Percentiles rank a stretch among this genome's conserved stretches.
phyloP scores from a whole-genome alignment of 2,797 vertebrate genomes.

The Spinibarbus caldwelli region DNA sequence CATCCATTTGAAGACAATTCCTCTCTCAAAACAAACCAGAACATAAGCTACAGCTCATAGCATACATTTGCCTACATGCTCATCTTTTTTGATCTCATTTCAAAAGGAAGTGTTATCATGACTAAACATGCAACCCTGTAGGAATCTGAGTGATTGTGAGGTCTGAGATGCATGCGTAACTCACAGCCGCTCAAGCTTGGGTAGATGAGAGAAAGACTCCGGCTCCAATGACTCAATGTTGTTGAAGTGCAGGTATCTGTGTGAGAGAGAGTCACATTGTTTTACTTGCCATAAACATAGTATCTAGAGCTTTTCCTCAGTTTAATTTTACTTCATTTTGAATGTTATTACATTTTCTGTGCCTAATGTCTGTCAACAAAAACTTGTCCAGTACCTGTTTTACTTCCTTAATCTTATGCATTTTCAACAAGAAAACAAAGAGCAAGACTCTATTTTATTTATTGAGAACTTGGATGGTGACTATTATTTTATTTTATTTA shows the following conservation, averaged over 20 bases:
- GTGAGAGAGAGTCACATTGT: slow-evolving; percentile 60
- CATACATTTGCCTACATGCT: neutral
- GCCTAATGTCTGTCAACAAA: neutral
- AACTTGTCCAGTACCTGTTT: neutral
- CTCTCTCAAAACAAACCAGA: slow-evolving; percentile 13
- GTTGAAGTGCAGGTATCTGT: slow-evolving; percentile 98
- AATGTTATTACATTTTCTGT: neutral
- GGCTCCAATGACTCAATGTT: slow-evolving; percentile 96
- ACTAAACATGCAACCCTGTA: neutral
- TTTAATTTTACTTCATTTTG: neutral
- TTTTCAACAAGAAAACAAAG: neutral
- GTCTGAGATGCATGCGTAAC: slow-evolving; percentile 66
- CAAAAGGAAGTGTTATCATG: slow-evolving; percentile 1
- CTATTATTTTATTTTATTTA: neutral
- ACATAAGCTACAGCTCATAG: neutral
- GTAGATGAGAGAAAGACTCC: slow-evolving; percentile 92
- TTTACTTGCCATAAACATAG: neutral
- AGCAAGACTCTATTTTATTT: neutral
- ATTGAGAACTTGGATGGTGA: neutral
- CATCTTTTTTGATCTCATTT: slow-evolving; percentile 10
- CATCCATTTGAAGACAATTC: neutral
- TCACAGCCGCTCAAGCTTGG: slow-evolving; percentile 97
- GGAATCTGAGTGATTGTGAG: neutral
- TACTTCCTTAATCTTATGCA: neutral
- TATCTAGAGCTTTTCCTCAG: neutral